phyloP scores from a whole-genome alignment of 2,113 vertebrate species.

The Boulengerochromis microlepis region DNA sequence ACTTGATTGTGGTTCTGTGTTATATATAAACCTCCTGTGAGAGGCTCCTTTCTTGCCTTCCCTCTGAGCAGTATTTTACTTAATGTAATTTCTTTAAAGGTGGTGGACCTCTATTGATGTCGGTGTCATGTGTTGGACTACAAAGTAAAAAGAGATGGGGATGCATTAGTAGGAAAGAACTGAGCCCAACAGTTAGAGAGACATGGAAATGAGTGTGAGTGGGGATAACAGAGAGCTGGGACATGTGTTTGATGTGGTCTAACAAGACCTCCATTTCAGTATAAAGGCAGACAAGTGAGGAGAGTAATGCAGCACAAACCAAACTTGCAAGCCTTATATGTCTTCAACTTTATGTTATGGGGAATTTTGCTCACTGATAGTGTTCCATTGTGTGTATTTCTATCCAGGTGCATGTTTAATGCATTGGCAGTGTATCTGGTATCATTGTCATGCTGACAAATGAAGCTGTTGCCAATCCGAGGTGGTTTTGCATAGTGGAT shows the following conservation, averaged over 20 bases:
- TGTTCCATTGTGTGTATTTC: background rate
- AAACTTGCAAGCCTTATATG: background rate
- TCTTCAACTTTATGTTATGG: background rate
- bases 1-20: background rate
- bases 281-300: background rate
- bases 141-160: background rate
- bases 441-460: background rate
- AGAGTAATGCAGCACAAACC: background rate
- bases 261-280: background rate
- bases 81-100: background rate
- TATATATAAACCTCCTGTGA: background rate
- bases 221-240: background rate
- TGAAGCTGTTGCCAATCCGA: background rate
- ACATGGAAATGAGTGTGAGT: background rate
- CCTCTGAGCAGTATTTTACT: background rate
- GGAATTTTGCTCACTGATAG: background rate
- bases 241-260: background rate
- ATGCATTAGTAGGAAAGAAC: background rate
- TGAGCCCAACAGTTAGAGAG: background rate
- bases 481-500: background rate
- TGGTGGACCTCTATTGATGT: background rate
- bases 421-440: background rate
- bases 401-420: background rate
- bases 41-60: background rate
- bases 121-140: background rate